Evolutionary conservation across 2,113 vertebrate species (phyloP), one percentile per base, ranked within the genome.

Genomic region (Hirundichthys speculiger): DNA sequence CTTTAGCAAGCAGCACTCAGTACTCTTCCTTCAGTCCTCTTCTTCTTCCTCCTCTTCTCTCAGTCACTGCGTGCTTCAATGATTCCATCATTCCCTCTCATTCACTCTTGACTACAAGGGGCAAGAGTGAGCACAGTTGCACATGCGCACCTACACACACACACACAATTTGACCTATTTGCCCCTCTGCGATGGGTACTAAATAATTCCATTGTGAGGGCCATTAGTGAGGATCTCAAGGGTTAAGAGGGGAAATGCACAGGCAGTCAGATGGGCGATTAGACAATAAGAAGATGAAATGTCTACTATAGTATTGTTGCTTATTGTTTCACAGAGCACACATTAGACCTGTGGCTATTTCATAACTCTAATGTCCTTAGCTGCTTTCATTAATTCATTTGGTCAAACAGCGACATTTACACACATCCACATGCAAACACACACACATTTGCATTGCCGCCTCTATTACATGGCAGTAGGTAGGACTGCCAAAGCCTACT

Each of bases 41-140:
- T 79, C 38, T 75, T 64, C 62, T 59, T 73, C 66, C 66, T 69
- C 67, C 58, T 58, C 64, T 62, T 49, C 57, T 62, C 61, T 79
- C 77, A 56, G 76, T 79, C 61, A 54, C 75, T 85, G 89, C 78
- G 83, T 92, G 91, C 93, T 93, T 94, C 90, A 92, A 66, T 87
- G 90, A 86, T 75, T 94, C 92, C 90, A 88, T 94, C 83, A 55
- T 83, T 81, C 71, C 62, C 79, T 78, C 68, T 83, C 74, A 81
- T 87, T 89, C 80, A 78, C 77, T 83, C 53, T 48, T 55, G 62
- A 77, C 73, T 73, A 68, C 66, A 52, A 73, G 61, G 68, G 71
- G 67, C 73, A 65, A 60, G 43, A 54, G 46, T 24, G 19, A 7
- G 1, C 48, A 58, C 65, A 48, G 77, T 64, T 58, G 87, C 54